Base-by-base conservation (phyloP, 1,140 invertebrate species). In the Drosophila dunni region DNA sequence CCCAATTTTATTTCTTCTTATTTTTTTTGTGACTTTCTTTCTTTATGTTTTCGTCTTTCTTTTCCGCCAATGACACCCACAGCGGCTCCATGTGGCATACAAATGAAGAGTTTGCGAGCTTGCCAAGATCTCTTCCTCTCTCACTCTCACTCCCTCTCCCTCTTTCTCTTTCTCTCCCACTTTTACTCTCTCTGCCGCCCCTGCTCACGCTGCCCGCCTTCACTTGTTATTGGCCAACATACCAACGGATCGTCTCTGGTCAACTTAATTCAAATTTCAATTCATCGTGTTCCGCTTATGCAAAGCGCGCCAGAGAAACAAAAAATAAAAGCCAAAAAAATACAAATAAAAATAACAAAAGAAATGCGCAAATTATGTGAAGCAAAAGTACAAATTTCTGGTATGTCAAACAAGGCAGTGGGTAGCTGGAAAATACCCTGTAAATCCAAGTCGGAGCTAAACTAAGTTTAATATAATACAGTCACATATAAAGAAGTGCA, bases 11-110 rank as follows among this genome's bases (percentile, higher is more conserved):
- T 45, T 7, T n/a, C 5, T n/a, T 7, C n/a, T 34, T 34, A 3
- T 17, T 45, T 6, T 46, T 17, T 46, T 15, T 40, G 34, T 56
- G 17, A 38, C 53, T 56, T 40, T 40, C 53, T 56, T 40, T 40
- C 53, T 50, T n/a, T 50, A 20, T 24, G 8, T 53, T 66, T 75
- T 71, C 70, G 24, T 29, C 24, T 29, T 29, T 29, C 24, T 66
- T 74, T 69, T 74, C 60, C 72, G 67, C 72, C 58, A 57, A 45
- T 45, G 67, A 75, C 72, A 75, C 72, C 72, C 72, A 75, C 72
- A 51, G 53, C 50, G 24, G 24, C 10, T 10, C 51, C 42, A 54
- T 50, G 62, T 44, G 60, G 72, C 72, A 75, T 75, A 75, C 72
- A 75, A 75, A 75, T 75, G 72, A 67, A 67, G 60, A 58, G 50